These are phyloP conservation scores for Nebria salina DNA, from an alignment of 2,888 invertebrate genomes.

Conservation along the genomic window DNA sequence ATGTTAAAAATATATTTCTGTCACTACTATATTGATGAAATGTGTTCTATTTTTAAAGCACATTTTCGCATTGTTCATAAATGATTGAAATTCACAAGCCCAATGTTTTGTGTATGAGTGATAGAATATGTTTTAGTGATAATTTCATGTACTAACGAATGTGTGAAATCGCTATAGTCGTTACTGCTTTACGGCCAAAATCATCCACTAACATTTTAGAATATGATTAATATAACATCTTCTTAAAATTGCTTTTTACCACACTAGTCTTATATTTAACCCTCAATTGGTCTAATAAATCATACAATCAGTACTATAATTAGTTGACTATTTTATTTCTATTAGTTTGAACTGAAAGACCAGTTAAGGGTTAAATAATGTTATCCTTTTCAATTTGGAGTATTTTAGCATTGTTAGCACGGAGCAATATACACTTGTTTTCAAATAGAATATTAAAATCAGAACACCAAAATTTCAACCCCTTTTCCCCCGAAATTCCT, in stretches of 20 bases:
- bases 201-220: constrained; percentile 1
- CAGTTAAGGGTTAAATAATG: background rate
- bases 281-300: background rate
- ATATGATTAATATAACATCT: background rate
- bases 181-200: background rate
- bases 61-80: background rate
- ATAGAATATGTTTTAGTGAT: background rate
- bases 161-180: background rate
- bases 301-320: too few relatives aligned
- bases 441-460: background rate
- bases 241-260: background rate
- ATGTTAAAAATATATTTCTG: too few relatives aligned
- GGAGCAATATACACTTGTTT: constrained; percentile 1
- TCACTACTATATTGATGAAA: too few relatives aligned
- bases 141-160: background rate
- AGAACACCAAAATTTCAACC: background rate
- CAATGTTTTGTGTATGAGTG: background rate
- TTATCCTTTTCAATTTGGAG: background rate
- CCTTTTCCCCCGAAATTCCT: background rate
- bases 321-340: too few relatives aligned
- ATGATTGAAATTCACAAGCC: background rate
- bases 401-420: constrained; percentile 1
- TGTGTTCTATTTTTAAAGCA: background rate
- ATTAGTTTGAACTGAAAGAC: too few relatives aligned
- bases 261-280: background rate